Base-by-base conservation (phyloP, 2,113 vertebrate species). In the Periophthalmus modestus region DNA sequence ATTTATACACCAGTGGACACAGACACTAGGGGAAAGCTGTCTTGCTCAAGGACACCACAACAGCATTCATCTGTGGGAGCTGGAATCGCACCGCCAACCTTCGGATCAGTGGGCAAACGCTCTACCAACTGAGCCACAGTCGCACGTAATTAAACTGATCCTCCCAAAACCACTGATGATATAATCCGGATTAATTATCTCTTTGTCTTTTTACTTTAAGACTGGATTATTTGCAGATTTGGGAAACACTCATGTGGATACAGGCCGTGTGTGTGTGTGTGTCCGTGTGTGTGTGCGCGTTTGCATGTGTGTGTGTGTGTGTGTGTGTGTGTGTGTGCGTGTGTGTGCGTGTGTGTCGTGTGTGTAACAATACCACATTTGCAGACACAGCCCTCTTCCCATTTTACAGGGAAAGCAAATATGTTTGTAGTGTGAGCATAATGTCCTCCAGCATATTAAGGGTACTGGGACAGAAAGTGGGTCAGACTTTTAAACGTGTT, bases 401-500 rank as follows among this genome's bases (percentile, higher is more conserved):
- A 19, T 14, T 62, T 74, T 68, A 68, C 77, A 68, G 57, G 54
- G 14, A 48, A 58, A 67, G 46, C 59, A 67, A 77, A 78, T 82
- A 28, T 86, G 67, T 80, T 70, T 71, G 69, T 82, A 14, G 46
- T 78, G 59, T 16, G 7, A 5, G 15, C 33, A 50, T 52, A 72
- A 54, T 61, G 74, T 77, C 82, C 75, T 75, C 63, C 57, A 58
- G 73, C 72, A 80, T 81, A 54, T 66, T 63, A 50, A 75, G 46
- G 57, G 81, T 67, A 79, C 61, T 68, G 79, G 66, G 70, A 79
- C 54, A n/a, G 69, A 92, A 92, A 87, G 52, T 92, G 80, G 90
- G 90, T 92, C 90, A 92, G 72, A 69, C 65, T 55, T 81, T 75
- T 69, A 57, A 50, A 79, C 50, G 80, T 72, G 11, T 67, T 74